Evolutionary conservation across 2,113 vertebrate species (phyloP).

Genomic region (Cygnus atratus): DNA sequence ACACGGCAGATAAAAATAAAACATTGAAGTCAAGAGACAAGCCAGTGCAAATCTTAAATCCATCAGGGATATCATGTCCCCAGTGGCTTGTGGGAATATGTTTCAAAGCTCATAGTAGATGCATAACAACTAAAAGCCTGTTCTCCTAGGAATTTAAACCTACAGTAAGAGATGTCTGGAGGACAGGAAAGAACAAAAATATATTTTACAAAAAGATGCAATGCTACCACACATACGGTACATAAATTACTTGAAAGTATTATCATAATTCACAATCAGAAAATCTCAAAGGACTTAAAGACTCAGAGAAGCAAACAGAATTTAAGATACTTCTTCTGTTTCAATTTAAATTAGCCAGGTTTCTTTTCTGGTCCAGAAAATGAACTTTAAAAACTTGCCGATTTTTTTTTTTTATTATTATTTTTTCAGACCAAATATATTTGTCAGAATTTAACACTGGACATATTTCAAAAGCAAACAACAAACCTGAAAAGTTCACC

Average conservation of each 20-base stretch:
- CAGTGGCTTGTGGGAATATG: not conserved
- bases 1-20: not conserved
- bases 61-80: not conserved
- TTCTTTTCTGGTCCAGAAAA: not conserved
- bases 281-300: not conserved
- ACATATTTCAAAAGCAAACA: not conserved
- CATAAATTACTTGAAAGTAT: not conserved
- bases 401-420: not conserved
- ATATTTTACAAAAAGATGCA: not conserved
- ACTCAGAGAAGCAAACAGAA: not conserved
- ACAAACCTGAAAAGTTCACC: accelerated
- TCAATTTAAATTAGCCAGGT: not conserved
- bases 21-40: not conserved
- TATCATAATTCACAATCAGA: not conserved
- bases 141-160: not conserved
- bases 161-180: not conserved
- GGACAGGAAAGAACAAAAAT: not conserved
- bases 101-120: not conserved
- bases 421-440: not conserved
- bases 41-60: not conserved
- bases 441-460: not conserved
- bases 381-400: not conserved
- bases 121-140: not conserved
- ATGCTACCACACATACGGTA: not conserved
- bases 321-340: not conserved